Base-by-base conservation (phyloP, 2,113 vertebrate species). In the Pangasianodon gigas region DNA sequence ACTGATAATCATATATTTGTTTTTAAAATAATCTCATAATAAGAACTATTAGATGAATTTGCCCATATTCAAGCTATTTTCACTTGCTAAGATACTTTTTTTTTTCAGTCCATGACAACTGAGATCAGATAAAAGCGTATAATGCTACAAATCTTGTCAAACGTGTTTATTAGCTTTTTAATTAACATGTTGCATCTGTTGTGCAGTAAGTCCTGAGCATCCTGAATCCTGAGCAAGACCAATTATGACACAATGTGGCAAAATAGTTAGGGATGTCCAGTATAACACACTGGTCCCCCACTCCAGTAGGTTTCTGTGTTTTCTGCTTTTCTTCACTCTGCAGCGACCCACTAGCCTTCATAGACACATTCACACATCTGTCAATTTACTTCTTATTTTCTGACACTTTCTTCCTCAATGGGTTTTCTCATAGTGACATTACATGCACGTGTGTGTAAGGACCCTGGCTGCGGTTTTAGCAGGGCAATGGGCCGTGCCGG, bases 401-500 rank as follows among this genome's bases (percentile, higher is more conserved):
- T 90, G 83, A 86, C 87, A 87, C 77, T 71, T 87, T 62, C 51
- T 83, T 85, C 29, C 83, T 65, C 83, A 79, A 62, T 85, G 56
- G 11, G 32, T 60, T 89, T 29, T 85, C 56, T 79, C n/a, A 65
- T 46, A 65, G 69, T 80, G 71, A 52, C 88, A 89, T 26, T 67
- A 75, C 56, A 85, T 85, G 41, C 32, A 29, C 26, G 37, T 83
- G 58, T 88, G 87, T 89, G 80, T 62, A 62, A 90, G 87, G 87
- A 87, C 90, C 84, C 89, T 90, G 93, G 92, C 94, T 94, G 86
- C 91, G 93, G 94, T 95, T 96, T 96, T 95, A 96, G 92, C 93
- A 91, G 93, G 92, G 92, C 96, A 96, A 96, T 96, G 95, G 95
- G 93, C 95, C 94, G 91, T 96, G 94, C 93, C 91, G 93, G 92